Evolutionary conservation across 2,888 invertebrate species (phyloP).

Genomic region (Melolontha melolontha): DNA sequence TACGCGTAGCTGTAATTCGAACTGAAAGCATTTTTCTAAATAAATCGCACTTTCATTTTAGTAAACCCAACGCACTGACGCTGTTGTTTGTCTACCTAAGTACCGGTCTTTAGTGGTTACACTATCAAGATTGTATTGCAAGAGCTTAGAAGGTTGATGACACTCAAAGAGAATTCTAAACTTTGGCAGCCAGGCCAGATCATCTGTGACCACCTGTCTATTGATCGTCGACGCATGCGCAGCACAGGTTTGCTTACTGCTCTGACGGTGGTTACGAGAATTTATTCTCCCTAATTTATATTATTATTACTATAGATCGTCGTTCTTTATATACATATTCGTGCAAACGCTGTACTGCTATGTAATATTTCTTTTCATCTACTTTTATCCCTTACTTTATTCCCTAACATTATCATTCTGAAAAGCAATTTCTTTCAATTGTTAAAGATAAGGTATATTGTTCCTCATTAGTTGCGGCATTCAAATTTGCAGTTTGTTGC

Average conservation of each 20-base stretch:
- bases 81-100: too few species aligned
- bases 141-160: constrained; percentile 95
- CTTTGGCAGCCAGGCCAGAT: constrained; percentile 97
- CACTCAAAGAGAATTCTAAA: constrained; percentile 98
- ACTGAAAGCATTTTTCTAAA: too few species aligned
- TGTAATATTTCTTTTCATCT: constrained; percentile 55
- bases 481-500: too few species aligned
- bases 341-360: constrained; percentile 56
- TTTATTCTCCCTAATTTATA: constrained; percentile 31
- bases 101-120: constrained; percentile 92
- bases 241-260: constrained; percentile 56
- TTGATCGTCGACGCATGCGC: constrained; percentile 59
- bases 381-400: too few species aligned
- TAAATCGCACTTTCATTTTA: too few species aligned
- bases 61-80: too few species aligned
- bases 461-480: too few species aligned
- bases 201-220: constrained; percentile 56
- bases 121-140: constrained; percentile 97
- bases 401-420: too few species aligned
- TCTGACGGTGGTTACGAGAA: constrained; percentile 51
- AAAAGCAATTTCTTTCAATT: too few species aligned
- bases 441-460: too few species aligned
- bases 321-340: constrained; percentile 55
- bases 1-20: too few species aligned
- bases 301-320: constrained; percentile 51